Conservation (phyloP, 2,113 vertebrate genomes). For the Chaenocephalus aceratus region DNA sequence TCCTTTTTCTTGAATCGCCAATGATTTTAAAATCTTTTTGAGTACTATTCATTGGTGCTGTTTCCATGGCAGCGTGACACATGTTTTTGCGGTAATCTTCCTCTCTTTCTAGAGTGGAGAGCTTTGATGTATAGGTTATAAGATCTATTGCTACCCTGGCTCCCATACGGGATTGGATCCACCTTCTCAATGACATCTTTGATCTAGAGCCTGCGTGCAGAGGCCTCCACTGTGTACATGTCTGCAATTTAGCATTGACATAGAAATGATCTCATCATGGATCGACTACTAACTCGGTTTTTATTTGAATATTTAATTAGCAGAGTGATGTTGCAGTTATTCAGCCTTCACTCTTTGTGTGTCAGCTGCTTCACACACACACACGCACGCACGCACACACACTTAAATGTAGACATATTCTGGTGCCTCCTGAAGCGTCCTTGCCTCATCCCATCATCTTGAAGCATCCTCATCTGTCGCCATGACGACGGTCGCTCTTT, state of each 20-base stretch:
- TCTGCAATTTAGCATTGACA: background rate
- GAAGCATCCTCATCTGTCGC: constrained; percentile 77
- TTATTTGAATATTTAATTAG: constrained; percentile 10
- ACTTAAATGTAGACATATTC: constrained; percentile 47
- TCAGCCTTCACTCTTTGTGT: constrained; percentile 11
- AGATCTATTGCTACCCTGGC: constrained; percentile 53
- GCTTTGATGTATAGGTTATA: constrained; percentile 53
- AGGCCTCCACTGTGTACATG: background rate
- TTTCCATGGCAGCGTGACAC: constrained; percentile 81
- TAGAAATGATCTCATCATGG: background rate
- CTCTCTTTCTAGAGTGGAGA: constrained; percentile 62
- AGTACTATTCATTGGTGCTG: constrained; percentile 62
- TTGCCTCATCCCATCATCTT: constrained; percentile 70
- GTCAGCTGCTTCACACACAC: constrained; percentile 4
- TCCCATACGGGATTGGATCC: constrained; percentile 37
- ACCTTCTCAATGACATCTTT: constrained; percentile 31
- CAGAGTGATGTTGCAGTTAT: background rate
- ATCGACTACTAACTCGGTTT: constrained; percentile 19
- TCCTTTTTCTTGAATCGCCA: constrained; percentile 40
- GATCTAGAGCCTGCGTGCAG: constrained; percentile 13
- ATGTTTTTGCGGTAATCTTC: constrained; percentile 74
- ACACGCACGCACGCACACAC: background rate
- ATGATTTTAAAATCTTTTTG: constrained; percentile 58
- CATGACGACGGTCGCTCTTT: constrained; percentile 68
- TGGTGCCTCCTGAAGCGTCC: constrained; percentile 60